A percentile compares a stretch with the other conserved stretches of the same genome.
phyloP scores from a whole-genome alignment of 1,140 invertebrate species.

The Drosophila mayri region DNA sequence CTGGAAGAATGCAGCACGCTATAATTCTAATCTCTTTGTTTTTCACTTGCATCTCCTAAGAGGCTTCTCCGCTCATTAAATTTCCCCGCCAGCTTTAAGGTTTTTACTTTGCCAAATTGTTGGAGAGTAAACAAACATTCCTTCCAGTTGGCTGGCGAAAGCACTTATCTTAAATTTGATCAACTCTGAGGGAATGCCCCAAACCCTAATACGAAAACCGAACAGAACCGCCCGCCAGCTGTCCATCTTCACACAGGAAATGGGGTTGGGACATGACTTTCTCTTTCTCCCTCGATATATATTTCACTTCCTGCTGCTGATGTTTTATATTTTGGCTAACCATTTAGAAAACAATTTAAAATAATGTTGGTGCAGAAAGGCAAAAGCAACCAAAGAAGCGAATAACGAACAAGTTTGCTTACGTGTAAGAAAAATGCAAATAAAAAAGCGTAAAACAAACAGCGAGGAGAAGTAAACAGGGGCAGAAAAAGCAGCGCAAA shows the following conservation, averaged over 20 bases:
- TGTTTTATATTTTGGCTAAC: conserved; percentile 38
- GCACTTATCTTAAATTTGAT: conserved; percentile 53
- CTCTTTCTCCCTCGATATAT: conserved; percentile 1
- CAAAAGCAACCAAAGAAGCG: conserved; percentile 49
- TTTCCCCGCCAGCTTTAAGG: conserved; percentile 29
- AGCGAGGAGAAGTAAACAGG: conserved; percentile 33
- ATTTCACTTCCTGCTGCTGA: conserved; percentile 21
- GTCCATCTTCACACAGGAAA: conserved; percentile 48
- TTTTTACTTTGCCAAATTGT: conserved; percentile 27
- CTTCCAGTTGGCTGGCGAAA: conserved; percentile 44
- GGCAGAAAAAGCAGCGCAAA: conserved; percentile 9
- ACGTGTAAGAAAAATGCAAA: conserved; percentile 44
- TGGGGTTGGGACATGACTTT: conserved; percentile 4
- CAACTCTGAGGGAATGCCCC: conserved; percentile 14
- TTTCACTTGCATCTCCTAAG: conserved; percentile 8
- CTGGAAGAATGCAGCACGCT: conserved; percentile 2
- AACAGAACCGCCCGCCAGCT: conserved; percentile 28
- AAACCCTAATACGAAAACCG: neutral
- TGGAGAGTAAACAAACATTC: conserved; percentile 17
- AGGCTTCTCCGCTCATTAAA: conserved; percentile 19
- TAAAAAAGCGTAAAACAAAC: conserved; percentile 41
- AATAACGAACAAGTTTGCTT: conserved; percentile 37
- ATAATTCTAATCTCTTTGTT: conserved; percentile 47
- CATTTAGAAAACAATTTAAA: conserved; percentile 73
- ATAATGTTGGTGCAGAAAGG: conserved; percentile 57